phyloP scores from a whole-genome alignment of 1,140 invertebrate genomes.

The Drosophila subobscura region DNA sequence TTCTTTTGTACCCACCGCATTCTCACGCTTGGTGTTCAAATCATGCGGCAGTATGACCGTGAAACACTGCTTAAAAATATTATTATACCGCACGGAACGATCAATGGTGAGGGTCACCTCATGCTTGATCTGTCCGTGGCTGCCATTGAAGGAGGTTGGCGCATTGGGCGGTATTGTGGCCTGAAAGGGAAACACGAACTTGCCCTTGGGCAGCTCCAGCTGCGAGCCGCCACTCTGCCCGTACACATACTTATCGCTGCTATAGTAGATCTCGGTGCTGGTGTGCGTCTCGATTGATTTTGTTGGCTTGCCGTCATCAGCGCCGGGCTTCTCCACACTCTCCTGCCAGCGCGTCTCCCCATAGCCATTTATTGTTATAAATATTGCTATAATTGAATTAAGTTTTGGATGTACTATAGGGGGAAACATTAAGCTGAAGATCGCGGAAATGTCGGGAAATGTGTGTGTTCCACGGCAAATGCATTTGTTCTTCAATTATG shows the following conservation, averaged over 20 bases:
- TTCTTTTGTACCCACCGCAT: conserved; percentile 38
- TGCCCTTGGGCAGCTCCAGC: conserved; percentile 85
- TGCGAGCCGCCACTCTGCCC: conserved; percentile 83
- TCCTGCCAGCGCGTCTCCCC: conserved; percentile 86
- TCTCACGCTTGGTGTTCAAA: conserved; percentile 86
- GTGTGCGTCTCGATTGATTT: conserved; percentile 67
- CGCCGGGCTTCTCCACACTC: conserved; percentile 84
- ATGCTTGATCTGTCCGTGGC: conserved; percentile 88
- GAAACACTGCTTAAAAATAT: conserved; percentile 88
- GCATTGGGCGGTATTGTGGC: conserved; percentile 85
- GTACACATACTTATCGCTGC: conserved; percentile 70
- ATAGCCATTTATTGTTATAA: conserved; percentile 85
- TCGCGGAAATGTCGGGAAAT: too few species aligned
- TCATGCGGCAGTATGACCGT: conserved; percentile 89
- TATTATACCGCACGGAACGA: conserved; percentile 90
- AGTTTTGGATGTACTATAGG: conserved; percentile 40
- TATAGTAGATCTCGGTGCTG: conserved; percentile 68
- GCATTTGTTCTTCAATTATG: conserved; percentile 29
- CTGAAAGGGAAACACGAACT: conserved; percentile 86
- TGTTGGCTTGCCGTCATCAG: conserved; percentile 79
- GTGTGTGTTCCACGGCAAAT: too few species aligned
- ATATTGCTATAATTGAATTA: conserved; percentile 84
- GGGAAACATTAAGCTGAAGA: too few species aligned
- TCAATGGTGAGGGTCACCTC: conserved; percentile 88
- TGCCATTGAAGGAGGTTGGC: conserved; percentile 89